A percentile compares a stretch with the other conserved stretches of the same genome.
Conservation (phyloP, 2,113 vertebrate species). For the Oncorhynchus gorbuscha region DNA sequence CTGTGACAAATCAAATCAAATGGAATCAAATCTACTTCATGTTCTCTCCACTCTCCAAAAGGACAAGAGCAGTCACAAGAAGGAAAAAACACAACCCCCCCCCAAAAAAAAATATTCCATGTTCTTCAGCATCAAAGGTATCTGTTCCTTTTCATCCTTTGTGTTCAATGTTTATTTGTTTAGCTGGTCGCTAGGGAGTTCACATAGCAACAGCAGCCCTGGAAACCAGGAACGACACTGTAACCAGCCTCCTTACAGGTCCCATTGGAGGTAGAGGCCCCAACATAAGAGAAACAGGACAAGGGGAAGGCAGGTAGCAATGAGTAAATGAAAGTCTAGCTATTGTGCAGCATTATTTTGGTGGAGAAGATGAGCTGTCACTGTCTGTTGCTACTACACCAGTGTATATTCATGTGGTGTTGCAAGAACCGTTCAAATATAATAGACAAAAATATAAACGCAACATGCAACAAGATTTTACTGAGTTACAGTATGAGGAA, state of each 20-base stretch:
- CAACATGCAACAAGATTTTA: no score
- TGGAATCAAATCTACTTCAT: not conserved
- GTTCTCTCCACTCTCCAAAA: not conserved
- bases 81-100: not conserved
- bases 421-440: not conserved
- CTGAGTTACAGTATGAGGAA: no score
- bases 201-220: not conserved
- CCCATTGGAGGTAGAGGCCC: not conserved
- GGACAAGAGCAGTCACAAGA: not conserved
- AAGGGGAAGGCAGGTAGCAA: no score
- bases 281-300: no score
- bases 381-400: not conserved
- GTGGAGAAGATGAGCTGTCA: not conserved
- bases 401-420: not conserved
- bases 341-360: not conserved
- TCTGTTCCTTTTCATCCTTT: not conserved
- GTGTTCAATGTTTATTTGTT: conserved; percentile 7
- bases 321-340: not conserved
- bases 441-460: no score
- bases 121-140: not conserved
- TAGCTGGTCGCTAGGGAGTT: not conserved
- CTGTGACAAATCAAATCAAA: not conserved
- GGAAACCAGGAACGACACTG: not conserved
- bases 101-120: not conserved
- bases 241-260: not conserved